These are phyloP conservation scores for Drosophila littoralis DNA, from an alignment of 1,140 invertebrate species.

Conservation along the genomic window DNA sequence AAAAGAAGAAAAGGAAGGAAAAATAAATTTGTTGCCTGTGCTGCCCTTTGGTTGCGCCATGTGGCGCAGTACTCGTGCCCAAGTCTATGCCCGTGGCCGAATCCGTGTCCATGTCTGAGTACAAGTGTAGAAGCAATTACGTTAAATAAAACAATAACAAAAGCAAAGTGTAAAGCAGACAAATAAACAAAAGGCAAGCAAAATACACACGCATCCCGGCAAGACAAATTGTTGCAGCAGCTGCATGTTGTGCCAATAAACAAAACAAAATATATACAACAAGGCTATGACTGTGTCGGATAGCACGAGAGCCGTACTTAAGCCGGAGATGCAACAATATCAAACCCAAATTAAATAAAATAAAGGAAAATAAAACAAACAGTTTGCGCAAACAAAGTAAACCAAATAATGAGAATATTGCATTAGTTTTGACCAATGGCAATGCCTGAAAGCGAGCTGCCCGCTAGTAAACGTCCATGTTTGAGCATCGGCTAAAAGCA, in stretches of 20 bases:
- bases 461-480: constrained; percentile 25
- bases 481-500: constrained; percentile 74
- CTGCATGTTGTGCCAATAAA: constrained; percentile 77
- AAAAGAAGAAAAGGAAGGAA: constrained; percentile 17
- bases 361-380: constrained; percentile 54
- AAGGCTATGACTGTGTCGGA: constrained; percentile 9
- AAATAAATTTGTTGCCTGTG: constrained; percentile 34
- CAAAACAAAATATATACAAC: constrained; percentile 52
- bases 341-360: constrained; percentile 78
- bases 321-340: constrained; percentile 51
- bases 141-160: constrained; percentile 79
- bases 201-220: constrained; percentile 56
- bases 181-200: constrained; percentile 51
- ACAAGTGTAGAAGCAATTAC: constrained; percentile 72
- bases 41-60: constrained; percentile 28
- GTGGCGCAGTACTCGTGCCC: constrained; percentile 29
- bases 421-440: constrained; percentile 63
- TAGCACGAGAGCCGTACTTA: not conserved
- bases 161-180: constrained; percentile 46
- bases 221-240: constrained; percentile 78
- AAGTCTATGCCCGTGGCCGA: not conserved
- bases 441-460: not conserved
- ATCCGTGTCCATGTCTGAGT: constrained; percentile 14
- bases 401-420: constrained; percentile 80
- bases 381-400: constrained; percentile 57